A percentile compares a stretch with the other conserved stretches of the same genome.
Evolutionary conservation across 92 coral and sea anemone species (phyloP).

Genomic region (Epizoanthus scotinus): DNA sequence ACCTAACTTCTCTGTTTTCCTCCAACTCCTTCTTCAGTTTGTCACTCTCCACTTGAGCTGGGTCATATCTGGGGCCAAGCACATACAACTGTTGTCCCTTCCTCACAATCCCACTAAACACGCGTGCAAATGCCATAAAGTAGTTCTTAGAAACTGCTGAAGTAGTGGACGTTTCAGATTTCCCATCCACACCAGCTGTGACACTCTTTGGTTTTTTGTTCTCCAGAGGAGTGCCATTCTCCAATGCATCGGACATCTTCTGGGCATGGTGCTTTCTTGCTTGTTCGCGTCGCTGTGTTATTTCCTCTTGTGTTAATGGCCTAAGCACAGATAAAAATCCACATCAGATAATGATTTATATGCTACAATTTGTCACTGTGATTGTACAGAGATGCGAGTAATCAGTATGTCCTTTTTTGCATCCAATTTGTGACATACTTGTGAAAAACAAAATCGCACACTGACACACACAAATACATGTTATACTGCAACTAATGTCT

Average conservation of each 20-base stretch:
- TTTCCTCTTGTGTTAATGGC: slow-evolving; percentile 94
- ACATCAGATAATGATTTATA: background rate
- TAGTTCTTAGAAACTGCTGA: slow-evolving; percentile 62
- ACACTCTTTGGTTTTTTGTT: background rate
- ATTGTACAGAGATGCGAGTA: background rate
- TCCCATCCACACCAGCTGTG: background rate
- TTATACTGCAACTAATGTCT: background rate
- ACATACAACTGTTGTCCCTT: slow-evolving; percentile 86
- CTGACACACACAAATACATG: background rate
- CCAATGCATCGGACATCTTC: slow-evolving; percentile 52
- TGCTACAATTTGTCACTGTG: no score
- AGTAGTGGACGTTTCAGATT: background rate
- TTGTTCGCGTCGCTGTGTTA: slow-evolving; percentile 87
- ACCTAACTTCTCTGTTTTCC: slow-evolving; percentile 37
- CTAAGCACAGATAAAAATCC: slow-evolving; percentile 34
- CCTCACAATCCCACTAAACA: slow-evolving; percentile 86
- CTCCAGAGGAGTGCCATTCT: slow-evolving; percentile 45
- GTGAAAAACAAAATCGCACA: no score
- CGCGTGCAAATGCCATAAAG: slow-evolving; percentile 92
- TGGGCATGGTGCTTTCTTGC: slow-evolving; percentile 89
- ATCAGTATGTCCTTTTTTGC: background rate
- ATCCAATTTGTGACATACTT: background rate
- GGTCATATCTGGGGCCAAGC: slow-evolving; percentile 93
- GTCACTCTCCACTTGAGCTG: slow-evolving; percentile 43
- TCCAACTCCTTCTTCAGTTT: slow-evolving; percentile 18